These are phyloP conservation scores for Alectura lathami DNA, from an alignment of 2,113 vertebrate genomes.

Conservation along the genomic window DNA sequence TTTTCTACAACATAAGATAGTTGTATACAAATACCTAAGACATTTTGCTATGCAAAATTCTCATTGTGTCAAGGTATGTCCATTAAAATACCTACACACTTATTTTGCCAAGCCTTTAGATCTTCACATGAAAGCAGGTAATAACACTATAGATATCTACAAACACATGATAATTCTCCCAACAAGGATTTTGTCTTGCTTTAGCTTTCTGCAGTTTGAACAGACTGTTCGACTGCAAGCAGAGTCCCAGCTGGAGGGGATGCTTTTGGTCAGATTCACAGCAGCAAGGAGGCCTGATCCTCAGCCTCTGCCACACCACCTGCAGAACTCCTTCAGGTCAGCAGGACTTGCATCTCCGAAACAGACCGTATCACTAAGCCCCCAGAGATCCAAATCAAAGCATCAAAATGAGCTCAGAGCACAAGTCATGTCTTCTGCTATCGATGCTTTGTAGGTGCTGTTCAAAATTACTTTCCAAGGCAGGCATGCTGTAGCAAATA, in stretches of 20 bases:
- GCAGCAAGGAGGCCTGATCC: neutral
- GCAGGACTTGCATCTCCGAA: neutral
- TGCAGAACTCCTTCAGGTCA: neutral
- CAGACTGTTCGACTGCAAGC: neutral
- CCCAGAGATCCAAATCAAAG: neutral
- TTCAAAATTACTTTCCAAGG: conserved; percentile 12
- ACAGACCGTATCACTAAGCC: neutral
- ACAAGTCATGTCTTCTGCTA: neutral
- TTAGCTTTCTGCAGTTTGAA: neutral
- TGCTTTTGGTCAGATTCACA: neutral
- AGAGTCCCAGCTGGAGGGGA: accelerated
- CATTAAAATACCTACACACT: neutral
- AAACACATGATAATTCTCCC: neutral
- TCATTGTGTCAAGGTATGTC: accelerated
- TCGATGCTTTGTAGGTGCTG: neutral
- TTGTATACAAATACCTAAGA: neutral
- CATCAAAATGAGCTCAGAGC: neutral
- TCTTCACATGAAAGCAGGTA: neutral
- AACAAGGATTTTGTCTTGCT: neutral
- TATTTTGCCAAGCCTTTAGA: neutral
- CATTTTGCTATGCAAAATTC: neutral
- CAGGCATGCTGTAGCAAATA: neutral
- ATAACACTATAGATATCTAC: neutral
- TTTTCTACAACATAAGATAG: neutral
- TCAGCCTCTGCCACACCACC: neutral